A percentile compares a stretch with the other conserved stretches of the same genome.
phyloP scores from a whole-genome alignment of 2,113 vertebrate species.

The Aphyosemion australe region DNA sequence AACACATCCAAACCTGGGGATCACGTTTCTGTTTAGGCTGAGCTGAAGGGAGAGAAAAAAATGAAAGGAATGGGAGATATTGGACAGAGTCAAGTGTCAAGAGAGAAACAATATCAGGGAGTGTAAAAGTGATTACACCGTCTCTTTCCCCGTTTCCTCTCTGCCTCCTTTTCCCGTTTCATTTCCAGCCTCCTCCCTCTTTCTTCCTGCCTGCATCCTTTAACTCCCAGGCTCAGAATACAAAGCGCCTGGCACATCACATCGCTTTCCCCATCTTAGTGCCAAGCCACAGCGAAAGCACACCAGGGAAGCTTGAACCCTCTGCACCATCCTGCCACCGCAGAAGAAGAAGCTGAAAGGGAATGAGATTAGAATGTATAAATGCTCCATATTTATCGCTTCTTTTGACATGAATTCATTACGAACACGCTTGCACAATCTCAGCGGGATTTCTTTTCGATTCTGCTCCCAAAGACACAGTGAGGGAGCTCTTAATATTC shows the following conservation, averaged over 20 bases:
- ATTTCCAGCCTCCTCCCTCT: slow-evolving; percentile 13
- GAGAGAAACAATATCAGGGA: slow-evolving; percentile 41
- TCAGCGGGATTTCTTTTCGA: slow-evolving; percentile 7
- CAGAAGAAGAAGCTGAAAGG: slow-evolving; percentile 30
- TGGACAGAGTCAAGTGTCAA: slow-evolving; percentile 47
- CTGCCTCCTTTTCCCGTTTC: slow-evolving; percentile 26
- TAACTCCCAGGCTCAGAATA: slow-evolving; percentile 57
- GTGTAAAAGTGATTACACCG: slow-evolving; percentile 60
- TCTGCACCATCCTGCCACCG: slow-evolving; percentile 23
- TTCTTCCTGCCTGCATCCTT: slow-evolving; percentile 25
- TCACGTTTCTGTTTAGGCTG: slow-evolving; percentile 39
- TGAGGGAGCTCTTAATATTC: slow-evolving; percentile 65
- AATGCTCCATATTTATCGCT: slow-evolving; percentile 54
- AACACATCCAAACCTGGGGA: slow-evolving; percentile 5
- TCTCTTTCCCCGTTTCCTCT: slow-evolving; percentile 44
- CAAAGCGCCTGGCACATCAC: slow-evolving; percentile 66
- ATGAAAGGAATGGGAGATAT: background rate
- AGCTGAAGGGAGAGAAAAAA: background rate
- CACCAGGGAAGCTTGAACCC: slow-evolving; percentile 31
- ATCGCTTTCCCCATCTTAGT: slow-evolving; percentile 29
- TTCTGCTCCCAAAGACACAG: background rate
- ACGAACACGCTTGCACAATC: slow-evolving; percentile 30
- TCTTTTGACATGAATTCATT: slow-evolving; percentile 61
- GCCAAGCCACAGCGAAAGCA: slow-evolving; percentile 60
- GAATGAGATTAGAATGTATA: slow-evolving; percentile 60